Percentiles rank a stretch among this genome's conserved stretches.
phyloP scores from a whole-genome alignment of 2,113 vertebrate genomes.

The Ophiodon elongatus region DNA sequence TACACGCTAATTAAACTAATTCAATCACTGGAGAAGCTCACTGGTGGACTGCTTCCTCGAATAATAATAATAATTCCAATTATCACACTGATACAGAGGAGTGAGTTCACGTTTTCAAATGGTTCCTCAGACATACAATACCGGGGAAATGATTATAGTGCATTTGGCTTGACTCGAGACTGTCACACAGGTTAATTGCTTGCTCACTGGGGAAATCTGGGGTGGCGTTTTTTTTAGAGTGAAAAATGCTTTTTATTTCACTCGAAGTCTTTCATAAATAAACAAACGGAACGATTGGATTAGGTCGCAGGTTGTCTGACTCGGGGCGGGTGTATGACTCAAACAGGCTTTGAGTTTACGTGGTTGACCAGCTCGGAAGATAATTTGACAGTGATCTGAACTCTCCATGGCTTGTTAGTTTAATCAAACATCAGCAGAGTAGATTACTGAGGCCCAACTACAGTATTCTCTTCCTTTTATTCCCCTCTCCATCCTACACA shows the following conservation, averaged over 20 bases:
- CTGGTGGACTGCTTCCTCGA: constrained; percentile 6
- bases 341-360: background rate
- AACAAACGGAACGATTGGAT: constrained; percentile 31
- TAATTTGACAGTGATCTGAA: constrained; percentile 31
- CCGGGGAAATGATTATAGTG: constrained; percentile 11
- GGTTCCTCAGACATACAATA: constrained; percentile 4
- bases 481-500: background rate
- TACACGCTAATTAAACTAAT: constrained; percentile 28
- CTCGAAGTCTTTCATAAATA: constrained; percentile 46
- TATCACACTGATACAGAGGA: constrained; percentile 35
- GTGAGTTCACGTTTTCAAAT: constrained; percentile 16
- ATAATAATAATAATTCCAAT: constrained; percentile 44
- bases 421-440: constrained; percentile 48
- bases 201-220: constrained; percentile 3
- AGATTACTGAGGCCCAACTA: constrained; percentile 29
- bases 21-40: background rate
- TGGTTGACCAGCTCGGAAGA: constrained; percentile 12
- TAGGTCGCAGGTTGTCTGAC: constrained; percentile 22
- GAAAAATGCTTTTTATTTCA: constrained; percentile 30
- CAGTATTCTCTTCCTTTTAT: constrained; percentile 8
- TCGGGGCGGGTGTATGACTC: background rate
- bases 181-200: constrained; percentile 58
- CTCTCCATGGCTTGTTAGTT: constrained; percentile 36
- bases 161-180: constrained; percentile 38
- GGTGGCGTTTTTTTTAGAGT: background rate